Evolutionary conservation across 2,113 vertebrate genomes (phyloP).

Genomic region (Setophaga kirtlandii): DNA sequence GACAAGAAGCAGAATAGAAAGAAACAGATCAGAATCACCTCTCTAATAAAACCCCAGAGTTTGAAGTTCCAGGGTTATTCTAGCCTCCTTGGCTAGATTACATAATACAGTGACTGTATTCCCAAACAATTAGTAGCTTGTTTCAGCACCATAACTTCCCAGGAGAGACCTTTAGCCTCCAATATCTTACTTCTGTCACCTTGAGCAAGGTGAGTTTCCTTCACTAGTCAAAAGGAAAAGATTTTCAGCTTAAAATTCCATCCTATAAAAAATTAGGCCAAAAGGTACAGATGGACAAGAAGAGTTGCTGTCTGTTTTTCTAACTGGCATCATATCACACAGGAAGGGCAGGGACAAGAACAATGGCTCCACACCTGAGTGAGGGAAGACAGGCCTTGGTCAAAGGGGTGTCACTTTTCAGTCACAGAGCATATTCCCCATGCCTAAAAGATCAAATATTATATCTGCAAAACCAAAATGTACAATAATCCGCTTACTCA

Average conservation of each 20-base stretch:
- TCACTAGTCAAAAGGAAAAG: not conserved
- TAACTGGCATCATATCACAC: not conserved
- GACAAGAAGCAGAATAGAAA: not conserved
- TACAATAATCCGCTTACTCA: not conserved
- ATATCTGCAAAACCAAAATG: rapidly evolving
- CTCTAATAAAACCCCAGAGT: not conserved
- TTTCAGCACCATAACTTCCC: not conserved
- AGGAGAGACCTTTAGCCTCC: not conserved
- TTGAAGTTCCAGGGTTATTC: not conserved
- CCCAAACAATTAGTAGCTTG: not conserved
- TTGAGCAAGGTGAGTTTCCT: not conserved
- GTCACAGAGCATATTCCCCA: not conserved
- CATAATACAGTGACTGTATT: not conserved
- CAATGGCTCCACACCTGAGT: not conserved
- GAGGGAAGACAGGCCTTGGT: not conserved
- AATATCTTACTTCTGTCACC: not conserved
- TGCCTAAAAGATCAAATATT: not conserved
- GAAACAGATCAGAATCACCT: not conserved
- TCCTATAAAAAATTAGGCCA: not conserved
- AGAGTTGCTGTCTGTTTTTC: not conserved
- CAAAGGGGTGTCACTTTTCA: not conserved
- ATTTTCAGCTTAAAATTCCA: not conserved
- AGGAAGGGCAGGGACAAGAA: not conserved
- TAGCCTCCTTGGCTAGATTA: not conserved
- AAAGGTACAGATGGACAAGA: not conserved